These are phyloP conservation scores for Lithobates sylvaticus DNA, from an alignment of 2,797 vertebrate species.

Conservation along the genomic window DNA sequence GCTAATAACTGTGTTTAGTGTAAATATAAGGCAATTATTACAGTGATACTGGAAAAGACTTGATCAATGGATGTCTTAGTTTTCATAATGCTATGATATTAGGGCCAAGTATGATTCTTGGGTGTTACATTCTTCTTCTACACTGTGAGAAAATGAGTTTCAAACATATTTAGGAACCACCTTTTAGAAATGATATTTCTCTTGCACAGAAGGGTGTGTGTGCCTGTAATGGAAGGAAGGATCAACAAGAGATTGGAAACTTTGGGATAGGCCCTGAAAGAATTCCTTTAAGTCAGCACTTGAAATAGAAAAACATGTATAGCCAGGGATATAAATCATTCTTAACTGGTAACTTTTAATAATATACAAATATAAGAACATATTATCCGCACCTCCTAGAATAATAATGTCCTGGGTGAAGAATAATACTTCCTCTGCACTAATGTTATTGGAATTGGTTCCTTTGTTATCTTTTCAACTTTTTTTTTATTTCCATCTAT, in stretches of 20 bases:
- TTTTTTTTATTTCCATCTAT: not conserved
- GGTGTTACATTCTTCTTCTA: not conserved
- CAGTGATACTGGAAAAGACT: not conserved
- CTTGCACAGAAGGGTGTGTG: constrained; percentile 16
- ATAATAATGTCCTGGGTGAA: constrained; percentile 18
- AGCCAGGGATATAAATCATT: constrained; percentile 35
- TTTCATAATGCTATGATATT: not conserved
- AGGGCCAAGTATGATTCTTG: not conserved
- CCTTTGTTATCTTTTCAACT: not conserved
- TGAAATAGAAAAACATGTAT: constrained; percentile 44
- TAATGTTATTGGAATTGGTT: constrained; percentile 24
- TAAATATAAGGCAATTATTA: not conserved
- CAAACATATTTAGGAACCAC: not conserved
- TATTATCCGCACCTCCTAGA: constrained; percentile 41
- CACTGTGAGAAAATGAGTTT: not conserved
- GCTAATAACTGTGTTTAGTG: not conserved
- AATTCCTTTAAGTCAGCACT: constrained; percentile 46
- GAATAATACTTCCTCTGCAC: constrained; percentile 14
- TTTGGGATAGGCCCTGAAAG: constrained; percentile 26
- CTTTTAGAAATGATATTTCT: not conserved
- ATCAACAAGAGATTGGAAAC: constrained; percentile 44
- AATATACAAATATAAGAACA: constrained; percentile 43
- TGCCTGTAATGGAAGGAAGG: constrained; percentile 27
- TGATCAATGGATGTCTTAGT: not conserved
- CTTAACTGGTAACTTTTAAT: constrained; percentile 39